Conservation (phyloP, 2,888 invertebrate species). For the Pyrgus malvae region DNA sequence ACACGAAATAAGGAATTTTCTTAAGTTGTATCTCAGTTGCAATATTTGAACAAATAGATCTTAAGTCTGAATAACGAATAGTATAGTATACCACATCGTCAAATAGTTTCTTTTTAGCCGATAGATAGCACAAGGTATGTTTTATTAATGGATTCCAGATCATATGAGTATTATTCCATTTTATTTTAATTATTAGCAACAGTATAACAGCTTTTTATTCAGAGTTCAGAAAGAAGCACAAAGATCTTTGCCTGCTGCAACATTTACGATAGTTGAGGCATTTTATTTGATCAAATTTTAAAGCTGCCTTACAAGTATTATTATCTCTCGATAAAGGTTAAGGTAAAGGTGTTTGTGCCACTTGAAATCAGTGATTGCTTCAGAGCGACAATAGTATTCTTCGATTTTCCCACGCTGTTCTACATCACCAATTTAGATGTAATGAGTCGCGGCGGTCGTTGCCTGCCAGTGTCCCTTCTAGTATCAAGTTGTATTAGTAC, state of each 20-base stretch:
- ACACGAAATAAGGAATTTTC: neutral
- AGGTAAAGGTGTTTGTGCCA: neutral
- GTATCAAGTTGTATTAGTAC: conserved; percentile 47
- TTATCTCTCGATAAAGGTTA: too few relatives aligned
- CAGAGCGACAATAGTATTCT: conserved; percentile 1
- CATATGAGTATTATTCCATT: neutral
- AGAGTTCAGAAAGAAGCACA: neutral
- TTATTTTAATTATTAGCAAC: too few relatives aligned
- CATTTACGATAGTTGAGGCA: neutral
- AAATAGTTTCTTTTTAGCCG: neutral
- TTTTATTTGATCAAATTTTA: too few relatives aligned
- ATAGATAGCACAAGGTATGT: neutral
- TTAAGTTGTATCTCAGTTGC: neutral
- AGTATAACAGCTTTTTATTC: too few relatives aligned
- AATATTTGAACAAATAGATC: conserved; percentile 4
- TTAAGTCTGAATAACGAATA: conserved; percentile 10
- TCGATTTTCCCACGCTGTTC: conserved; percentile 6
- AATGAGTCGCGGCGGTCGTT: conserved; percentile 17
- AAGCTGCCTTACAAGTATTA: too few relatives aligned
- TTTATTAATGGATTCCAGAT: neutral
- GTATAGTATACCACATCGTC: conserved; percentile 1
- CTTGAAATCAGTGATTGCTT: neutral
- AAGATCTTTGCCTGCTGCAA: neutral
- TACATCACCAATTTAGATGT: conserved; percentile 2
- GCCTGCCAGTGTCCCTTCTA: conserved; percentile 39